These are phyloP conservation scores for Bothrops jararaca DNA, from an alignment of 2,113 vertebrate genomes.

Conservation along the genomic window DNA sequence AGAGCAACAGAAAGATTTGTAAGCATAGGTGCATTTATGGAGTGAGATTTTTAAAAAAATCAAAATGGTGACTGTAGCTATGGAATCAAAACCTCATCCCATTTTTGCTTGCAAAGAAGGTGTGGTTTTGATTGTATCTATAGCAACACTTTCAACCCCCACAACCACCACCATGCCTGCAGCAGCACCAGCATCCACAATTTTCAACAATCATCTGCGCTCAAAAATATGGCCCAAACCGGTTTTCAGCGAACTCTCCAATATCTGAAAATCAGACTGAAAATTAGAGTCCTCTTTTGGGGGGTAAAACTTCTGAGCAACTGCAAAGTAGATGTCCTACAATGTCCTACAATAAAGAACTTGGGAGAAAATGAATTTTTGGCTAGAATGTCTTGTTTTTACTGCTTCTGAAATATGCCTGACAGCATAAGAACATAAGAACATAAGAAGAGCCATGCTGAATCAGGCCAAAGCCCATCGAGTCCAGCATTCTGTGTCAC, in stretches of 20 bases:
- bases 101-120: neutral
- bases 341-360: neutral
- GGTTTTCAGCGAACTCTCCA: neutral
- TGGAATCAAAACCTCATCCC: neutral
- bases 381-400: neutral
- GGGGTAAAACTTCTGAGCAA: neutral
- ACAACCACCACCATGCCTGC: too few relatives aligned
- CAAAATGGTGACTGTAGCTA: neutral
- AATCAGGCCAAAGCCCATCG: too few relatives aligned
- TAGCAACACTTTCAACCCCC: neutral
- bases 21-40: neutral
- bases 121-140: neutral
- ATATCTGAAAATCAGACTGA: neutral
- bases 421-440: too few relatives aligned
- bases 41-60: neutral
- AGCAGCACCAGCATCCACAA: neutral
- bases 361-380: neutral
- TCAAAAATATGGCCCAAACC: neutral
- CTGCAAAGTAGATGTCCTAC: neutral
- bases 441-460: too few relatives aligned
- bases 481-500: too few relatives aligned
- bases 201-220: neutral
- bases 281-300: neutral
- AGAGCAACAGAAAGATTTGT: neutral
- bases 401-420: neutral